Conservation (phyloP, 2,113 vertebrate genomes). For the Microcebus tavaratra region DNA sequence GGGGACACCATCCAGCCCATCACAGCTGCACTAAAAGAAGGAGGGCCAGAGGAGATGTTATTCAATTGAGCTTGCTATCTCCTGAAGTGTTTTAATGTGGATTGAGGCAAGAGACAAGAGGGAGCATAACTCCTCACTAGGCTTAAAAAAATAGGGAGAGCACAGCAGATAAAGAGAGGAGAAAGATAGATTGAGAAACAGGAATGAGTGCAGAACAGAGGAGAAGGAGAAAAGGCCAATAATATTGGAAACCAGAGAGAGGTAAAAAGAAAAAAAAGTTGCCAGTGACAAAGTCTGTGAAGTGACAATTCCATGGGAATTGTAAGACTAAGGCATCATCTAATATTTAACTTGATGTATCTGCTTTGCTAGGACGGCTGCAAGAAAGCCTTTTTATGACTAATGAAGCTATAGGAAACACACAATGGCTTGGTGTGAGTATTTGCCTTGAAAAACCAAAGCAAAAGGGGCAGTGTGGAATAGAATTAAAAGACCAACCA, state of each 20-base stretch:
- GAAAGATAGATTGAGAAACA: neutral
- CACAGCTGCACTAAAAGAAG: neutral
- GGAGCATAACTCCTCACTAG: neutral
- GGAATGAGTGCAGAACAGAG: neutral
- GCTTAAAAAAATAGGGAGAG: neutral
- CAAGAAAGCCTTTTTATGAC: neutral
- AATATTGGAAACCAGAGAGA: neutral
- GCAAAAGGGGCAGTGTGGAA: neutral
- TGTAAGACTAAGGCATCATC: neutral
- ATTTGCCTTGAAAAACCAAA: neutral
- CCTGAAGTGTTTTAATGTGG: neutral
- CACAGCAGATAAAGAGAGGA: neutral
- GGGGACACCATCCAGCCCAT: neutral
- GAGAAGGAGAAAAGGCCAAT: neutral
- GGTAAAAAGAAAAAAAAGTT: neutral
- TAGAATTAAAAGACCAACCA: neutral
- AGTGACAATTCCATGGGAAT: neutral
- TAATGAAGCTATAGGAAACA: neutral
- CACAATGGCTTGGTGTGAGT: neutral
- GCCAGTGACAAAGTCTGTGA: neutral
- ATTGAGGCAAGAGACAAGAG: neutral
- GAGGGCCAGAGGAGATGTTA: neutral
- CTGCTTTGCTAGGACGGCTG: neutral
- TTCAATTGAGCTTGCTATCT: neutral
- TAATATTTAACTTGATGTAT: neutral